Evolutionary conservation across 2,113 vertebrate genomes (phyloP).

Genomic region (Poeciliopsis prolifica): DNA sequence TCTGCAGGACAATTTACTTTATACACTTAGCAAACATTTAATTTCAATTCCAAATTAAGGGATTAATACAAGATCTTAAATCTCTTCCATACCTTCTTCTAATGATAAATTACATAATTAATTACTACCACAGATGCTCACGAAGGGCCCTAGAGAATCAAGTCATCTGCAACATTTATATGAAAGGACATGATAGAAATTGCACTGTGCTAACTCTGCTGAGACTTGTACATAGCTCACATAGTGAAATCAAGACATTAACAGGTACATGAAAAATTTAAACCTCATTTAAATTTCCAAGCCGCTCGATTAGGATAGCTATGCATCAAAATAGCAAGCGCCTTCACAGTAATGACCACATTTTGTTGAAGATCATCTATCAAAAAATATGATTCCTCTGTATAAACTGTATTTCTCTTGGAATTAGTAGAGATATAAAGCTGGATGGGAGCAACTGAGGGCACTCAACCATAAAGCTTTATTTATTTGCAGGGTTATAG

Average conservation of each 20-base stretch:
- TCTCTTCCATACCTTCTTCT: slow-evolving; percentile 24
- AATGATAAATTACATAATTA: slow-evolving; percentile 35
- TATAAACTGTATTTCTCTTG: slow-evolving; percentile 37
- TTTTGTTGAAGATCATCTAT: slow-evolving; percentile 61
- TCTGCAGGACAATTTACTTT: background rate
- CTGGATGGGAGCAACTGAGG: slow-evolving; percentile 49
- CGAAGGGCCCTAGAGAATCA: slow-evolving; percentile 39
- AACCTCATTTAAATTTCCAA: slow-evolving; percentile 73
- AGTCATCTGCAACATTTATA: slow-evolving; percentile 37
- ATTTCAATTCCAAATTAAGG: background rate
- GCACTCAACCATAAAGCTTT: slow-evolving; percentile 16
- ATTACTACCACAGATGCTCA: slow-evolving; percentile 30
- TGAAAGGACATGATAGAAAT: slow-evolving; percentile 42
- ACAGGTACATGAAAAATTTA: slow-evolving; percentile 75
- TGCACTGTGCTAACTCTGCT: slow-evolving; percentile 16
- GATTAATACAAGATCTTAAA: slow-evolving; percentile 25
- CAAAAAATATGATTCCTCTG: slow-evolving; percentile 51
- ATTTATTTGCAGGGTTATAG: slow-evolving; percentile 46
- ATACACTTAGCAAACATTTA: background rate
- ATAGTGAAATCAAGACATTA: slow-evolving; percentile 60
- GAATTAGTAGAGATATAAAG: slow-evolving; percentile 32
- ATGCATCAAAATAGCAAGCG: slow-evolving; percentile 69
- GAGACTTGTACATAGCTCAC: slow-evolving; percentile 51
- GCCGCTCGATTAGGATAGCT: slow-evolving; percentile 62
- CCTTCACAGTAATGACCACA: slow-evolving; percentile 60